phyloP scores from a whole-genome alignment of 1,140 invertebrate genomes.

The Drosophila micromelanica region DNA sequence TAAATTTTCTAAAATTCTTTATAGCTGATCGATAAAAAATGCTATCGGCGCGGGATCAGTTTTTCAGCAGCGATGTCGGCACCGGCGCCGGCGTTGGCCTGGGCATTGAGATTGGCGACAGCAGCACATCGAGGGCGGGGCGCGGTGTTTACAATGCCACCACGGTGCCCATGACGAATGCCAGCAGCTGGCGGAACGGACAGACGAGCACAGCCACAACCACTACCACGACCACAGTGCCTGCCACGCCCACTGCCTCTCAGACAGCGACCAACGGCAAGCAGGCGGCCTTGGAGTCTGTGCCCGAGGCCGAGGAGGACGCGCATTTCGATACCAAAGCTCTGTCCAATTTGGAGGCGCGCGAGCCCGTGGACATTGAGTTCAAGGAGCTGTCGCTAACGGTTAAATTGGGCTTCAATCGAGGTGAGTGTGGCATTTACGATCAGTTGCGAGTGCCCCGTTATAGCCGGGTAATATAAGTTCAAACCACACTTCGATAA shows the following conservation, averaged over 20 bases:
- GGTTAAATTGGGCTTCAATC: constrained; percentile 88
- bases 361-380: constrained; percentile 88
- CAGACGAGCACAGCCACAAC: constrained; percentile 29
- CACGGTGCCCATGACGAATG: constrained; percentile 68
- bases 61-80: constrained; percentile 61
- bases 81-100: constrained; percentile 65
- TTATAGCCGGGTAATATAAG: constrained; percentile 28
- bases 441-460: constrained; percentile 2
- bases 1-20: too few relatives aligned
- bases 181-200: constrained; percentile 49
- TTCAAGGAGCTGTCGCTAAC: constrained; percentile 89
- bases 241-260: neutral
- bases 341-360: constrained; percentile 85
- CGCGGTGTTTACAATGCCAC: constrained; percentile 71
- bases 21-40: constrained; percentile 48
- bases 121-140: constrained; percentile 29
- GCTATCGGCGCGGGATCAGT: constrained; percentile 73
- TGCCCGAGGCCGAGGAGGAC: constrained; percentile 56
- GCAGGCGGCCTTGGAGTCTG: constrained; percentile 50
- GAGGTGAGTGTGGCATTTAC: constrained; percentile 85
- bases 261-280: constrained; percentile 2
- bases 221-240: constrained; percentile 4
- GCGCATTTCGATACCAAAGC: constrained; percentile 54
- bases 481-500: constrained; percentile 51
- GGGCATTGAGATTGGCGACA: constrained; percentile 65